A percentile compares a stretch with the other conserved stretches of the same genome.
These are phyloP conservation scores for Drosophila pseudoobscura DNA, from an alignment of 1,140 invertebrate genomes.

Conservation along the genomic window DNA sequence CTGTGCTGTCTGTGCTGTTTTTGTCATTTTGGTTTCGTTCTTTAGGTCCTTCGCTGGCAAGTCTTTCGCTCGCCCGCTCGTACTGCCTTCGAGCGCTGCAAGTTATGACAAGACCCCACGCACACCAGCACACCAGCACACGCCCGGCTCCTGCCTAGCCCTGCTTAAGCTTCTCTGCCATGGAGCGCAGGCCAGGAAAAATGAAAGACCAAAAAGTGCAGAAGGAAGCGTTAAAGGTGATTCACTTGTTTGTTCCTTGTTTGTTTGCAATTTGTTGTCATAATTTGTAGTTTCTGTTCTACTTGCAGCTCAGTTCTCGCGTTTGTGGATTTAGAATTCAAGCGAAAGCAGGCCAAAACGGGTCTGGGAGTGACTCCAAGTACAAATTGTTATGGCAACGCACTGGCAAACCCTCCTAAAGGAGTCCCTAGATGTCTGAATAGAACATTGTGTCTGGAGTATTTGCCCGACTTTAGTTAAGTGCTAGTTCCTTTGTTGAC, in stretches of 20 bases:
- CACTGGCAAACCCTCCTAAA: conserved; percentile 6
- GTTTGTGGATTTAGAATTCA: conserved; percentile 37
- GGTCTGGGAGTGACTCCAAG: conserved; percentile 20
- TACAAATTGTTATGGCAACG: conserved; percentile 66
- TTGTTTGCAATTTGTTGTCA: conserved; percentile 80
- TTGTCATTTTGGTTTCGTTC: conserved; percentile 39
- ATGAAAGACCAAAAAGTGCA: conserved; percentile 48
- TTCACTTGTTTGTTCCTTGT: conserved; percentile 79
- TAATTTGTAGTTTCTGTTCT: conserved; percentile 52
- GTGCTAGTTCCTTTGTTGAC: too few species aligned
- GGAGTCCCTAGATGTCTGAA: too few species aligned
- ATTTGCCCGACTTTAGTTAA: too few species aligned
- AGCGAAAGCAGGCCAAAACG: conserved; percentile 19
- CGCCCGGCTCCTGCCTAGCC: neutral
- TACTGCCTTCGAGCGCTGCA: conserved; percentile 37
- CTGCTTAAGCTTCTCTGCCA: conserved; percentile 13
- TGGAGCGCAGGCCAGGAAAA: neutral
- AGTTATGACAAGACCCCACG: conserved; percentile 51
- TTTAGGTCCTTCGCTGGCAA: too few species aligned
- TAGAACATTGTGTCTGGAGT: too few species aligned
- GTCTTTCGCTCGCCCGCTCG: conserved; percentile 5
- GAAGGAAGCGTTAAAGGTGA: conserved; percentile 74
- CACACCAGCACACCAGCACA: conserved; percentile 28
- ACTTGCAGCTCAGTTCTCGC: conserved; percentile 20
- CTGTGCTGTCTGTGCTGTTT: conserved; percentile 38